Evolutionary conservation across 2,797 vertebrate genomes (phyloP), one percentile per base, ranked within the genome.

Genomic region (Triplophysa yarkandensis): DNA sequence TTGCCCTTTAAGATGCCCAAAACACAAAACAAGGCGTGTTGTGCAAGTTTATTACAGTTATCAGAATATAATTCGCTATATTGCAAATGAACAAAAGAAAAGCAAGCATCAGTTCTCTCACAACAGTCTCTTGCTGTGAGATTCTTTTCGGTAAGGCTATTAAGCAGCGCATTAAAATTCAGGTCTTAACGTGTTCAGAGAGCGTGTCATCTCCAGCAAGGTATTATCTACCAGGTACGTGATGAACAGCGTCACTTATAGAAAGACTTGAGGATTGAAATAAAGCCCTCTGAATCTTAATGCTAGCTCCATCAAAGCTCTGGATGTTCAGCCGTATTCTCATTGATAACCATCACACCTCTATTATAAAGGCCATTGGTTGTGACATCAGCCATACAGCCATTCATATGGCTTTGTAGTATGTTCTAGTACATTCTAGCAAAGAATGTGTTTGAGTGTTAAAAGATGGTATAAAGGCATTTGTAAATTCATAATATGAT

Each of bases 1-100:
- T 0, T 58, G 36, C 57, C 76, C 63, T 36, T 36, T 36, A 36
- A 63, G 74, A 78, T n/a, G n/a, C n/a, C n/a, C n/a, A n/a, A n/a
- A n/a, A n/a, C n/a, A n/a, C 82, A 77, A 80, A 64, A 79, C 82
- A 81, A 85, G 84, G 84, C 77, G 61, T 78, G 77, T 69, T 75
- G 82, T 84, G 71, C 80, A 83, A 81, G 30, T 69, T 63, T 54
- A 48, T 71, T 83, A 83, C 77, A 77, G 77, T 87, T 50, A 39
- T 68, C 63, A 21, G 17, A 28, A 14, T 39, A 21, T 2, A 48
- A 30, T 43, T 64, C 25, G 54, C 4, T 16, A 64, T 30, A 34
- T 6, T 39, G 44, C 27, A 57, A 62, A 68, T 28, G 16, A 78
- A 25, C 19, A 32, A 52, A 52, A 30, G 4, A 4, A 46, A 4